Percentiles rank a stretch among this genome's conserved stretches.
Conservation (phyloP, 2,113 vertebrate genomes). For the Serilophus lunatus region DNA sequence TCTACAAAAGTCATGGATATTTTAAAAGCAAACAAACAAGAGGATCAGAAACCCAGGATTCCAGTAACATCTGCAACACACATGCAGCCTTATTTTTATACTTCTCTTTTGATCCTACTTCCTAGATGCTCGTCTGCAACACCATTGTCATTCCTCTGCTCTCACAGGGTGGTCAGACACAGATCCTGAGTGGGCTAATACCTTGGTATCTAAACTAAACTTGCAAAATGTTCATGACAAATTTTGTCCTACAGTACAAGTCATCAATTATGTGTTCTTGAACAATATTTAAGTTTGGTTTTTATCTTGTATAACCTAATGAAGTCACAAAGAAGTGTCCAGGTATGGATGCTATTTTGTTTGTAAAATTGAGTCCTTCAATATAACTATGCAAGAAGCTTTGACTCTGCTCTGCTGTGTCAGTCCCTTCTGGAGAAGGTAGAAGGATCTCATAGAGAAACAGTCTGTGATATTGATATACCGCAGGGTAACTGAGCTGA, state of each 20-base stretch:
- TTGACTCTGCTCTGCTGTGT: neutral
- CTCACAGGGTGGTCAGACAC: neutral
- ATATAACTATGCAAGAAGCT: neutral
- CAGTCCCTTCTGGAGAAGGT: neutral
- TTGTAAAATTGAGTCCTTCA: neutral
- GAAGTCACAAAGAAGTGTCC: neutral
- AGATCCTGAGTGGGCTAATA: neutral
- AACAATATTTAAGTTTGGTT: neutral
- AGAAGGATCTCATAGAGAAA: neutral
- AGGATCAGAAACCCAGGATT: slow-evolving; percentile 14
- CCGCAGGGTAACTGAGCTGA: neutral
- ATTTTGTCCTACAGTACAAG: neutral
- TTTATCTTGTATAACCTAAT: neutral
- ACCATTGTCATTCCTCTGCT: neutral
- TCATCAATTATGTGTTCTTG: neutral
- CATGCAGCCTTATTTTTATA: slow-evolving; percentile 41
- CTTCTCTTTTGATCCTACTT: slow-evolving; percentile 51
- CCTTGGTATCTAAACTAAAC: neutral
- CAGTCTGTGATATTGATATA: neutral
- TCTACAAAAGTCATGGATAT: neutral
- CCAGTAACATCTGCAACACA: slow-evolving; percentile 59
- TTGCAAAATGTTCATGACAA: neutral
- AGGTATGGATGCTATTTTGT: neutral
- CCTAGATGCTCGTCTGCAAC: slow-evolving; percentile 42
- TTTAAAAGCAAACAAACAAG: slow-evolving; percentile 59